Evolutionary conservation across 2,888 invertebrate species (phyloP), one percentile per base, ranked within the genome.

Genomic region (Cosmia pyralina): DNA sequence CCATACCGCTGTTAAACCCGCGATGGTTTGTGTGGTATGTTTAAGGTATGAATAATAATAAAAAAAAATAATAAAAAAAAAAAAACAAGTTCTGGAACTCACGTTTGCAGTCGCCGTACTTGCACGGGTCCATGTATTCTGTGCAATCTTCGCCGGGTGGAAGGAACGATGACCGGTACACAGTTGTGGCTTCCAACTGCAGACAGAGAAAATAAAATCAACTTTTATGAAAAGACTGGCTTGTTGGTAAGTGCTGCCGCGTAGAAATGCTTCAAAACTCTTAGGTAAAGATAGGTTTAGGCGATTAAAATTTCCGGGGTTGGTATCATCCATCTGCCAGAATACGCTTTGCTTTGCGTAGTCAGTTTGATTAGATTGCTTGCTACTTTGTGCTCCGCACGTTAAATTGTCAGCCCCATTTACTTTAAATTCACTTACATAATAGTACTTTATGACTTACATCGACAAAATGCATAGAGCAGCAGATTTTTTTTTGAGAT

Each of bases 101-200:
- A 96, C 96, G 94, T 89, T 94, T 94, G 85, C 96, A 96, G 59
- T 96, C 94, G 22, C 96, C 96, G 83, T 96, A 96, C 1, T 94
- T 90, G 89, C 96, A 96, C 34, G 96, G 96, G 85, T 96, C 96
- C 84, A 95, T 94, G 74, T 96, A 96, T 81, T 97, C 95, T 0
- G 96, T 94, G 87, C 96, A 97, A 76, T 96, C 96, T 68, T 96
- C 96, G 3, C 97, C 97, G 1, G 97, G 97, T 1, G 97, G 96
- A 81, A 96, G 90, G 92, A 97, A 97, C 83, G 97, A 97, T 62
- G 97, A 94, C 59, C 95, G 95, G 86, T 97, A 97, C 0, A 97
- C 93, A 0, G 97, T 97, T 17, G 97, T 96, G 75, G 96, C 96
- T 75, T 97, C 97, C 92, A 96, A 85, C 96, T 96, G 87, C 1